These are phyloP conservation scores for Vanacampus margaritifer DNA, from an alignment of 2,113 vertebrate species.

Conservation along the genomic window DNA sequence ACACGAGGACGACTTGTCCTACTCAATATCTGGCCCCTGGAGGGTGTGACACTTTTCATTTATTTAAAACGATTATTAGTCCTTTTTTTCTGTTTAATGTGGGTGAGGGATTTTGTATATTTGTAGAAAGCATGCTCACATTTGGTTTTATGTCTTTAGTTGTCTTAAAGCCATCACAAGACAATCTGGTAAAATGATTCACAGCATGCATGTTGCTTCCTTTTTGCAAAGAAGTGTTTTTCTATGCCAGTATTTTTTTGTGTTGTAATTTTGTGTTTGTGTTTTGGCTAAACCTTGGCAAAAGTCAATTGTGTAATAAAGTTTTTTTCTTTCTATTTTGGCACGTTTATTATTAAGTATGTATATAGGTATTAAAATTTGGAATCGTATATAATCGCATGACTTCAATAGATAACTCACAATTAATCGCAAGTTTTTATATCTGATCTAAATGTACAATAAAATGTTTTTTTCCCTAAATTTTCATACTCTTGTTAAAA, in stretches of 20 bases:
- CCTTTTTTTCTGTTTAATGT: conserved; percentile 1
- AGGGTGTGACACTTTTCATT: conserved; percentile 29
- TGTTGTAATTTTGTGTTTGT: conserved; percentile 18
- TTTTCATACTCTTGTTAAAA: no score
- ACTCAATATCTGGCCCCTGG: conserved; percentile 44
- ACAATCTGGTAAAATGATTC: neutral
- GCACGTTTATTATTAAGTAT: neutral
- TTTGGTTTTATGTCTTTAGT: conserved; percentile 5
- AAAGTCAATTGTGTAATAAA: conserved; percentile 27
- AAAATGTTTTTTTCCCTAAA: no score
- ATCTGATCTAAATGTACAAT: no score
- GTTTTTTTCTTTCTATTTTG: conserved; percentile 19
- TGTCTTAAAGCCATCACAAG: neutral
- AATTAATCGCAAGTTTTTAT: no score
- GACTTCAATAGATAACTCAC: no score
- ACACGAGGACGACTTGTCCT: conserved; percentile 49
- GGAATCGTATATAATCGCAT: no score
- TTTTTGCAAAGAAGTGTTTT: conserved; percentile 17
- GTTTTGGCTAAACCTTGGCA: neutral
- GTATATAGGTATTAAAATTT: no score
- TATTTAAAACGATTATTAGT: conserved; percentile 49
- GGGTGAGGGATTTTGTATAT: conserved; percentile 1
- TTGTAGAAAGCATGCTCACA: conserved; percentile 11
- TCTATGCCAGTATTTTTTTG: conserved; percentile 27
- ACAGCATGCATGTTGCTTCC: conserved; percentile 18